These are phyloP conservation scores for Ormyrus thymus DNA, from an alignment of 2,888 invertebrate species.

Conservation along the genomic window DNA sequence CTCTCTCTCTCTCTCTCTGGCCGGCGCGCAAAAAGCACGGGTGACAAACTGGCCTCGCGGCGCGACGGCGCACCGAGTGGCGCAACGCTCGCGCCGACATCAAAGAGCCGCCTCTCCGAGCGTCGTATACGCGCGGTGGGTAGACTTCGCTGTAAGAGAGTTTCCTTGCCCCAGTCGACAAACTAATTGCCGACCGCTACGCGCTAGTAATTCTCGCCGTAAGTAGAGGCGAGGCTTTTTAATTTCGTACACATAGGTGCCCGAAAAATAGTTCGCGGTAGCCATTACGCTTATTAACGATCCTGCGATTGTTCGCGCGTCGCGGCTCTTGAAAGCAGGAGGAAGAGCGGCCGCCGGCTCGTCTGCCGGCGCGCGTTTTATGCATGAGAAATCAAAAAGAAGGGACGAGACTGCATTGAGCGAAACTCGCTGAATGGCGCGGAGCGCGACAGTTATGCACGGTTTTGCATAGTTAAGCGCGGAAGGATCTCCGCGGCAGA, in stretches of 20 bases:
- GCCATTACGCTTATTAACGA: constrained; percentile 43
- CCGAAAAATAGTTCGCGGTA: constrained; percentile 34
- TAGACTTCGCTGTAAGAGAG: constrained; percentile 51
- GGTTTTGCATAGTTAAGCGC: constrained; percentile 1
- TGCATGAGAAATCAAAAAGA: constrained; percentile 32
- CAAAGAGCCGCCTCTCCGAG: constrained; percentile 60
- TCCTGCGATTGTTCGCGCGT: background rate
- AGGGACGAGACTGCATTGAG: constrained; percentile 5
- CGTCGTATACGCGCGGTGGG: constrained; percentile 57
- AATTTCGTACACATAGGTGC: background rate
- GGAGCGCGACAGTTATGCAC: too few relatives aligned
- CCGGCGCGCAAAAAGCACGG: background rate
- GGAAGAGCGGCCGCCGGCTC: background rate
- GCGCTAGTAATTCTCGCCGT: constrained; percentile 62
- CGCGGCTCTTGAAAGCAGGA: background rate
- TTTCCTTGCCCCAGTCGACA: constrained; percentile 58
- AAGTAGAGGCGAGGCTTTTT: background rate
- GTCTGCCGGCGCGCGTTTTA: constrained; percentile 15
- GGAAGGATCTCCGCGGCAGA: constrained; percentile 8
- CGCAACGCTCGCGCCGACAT: constrained; percentile 56
- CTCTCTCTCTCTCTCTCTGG: background rate
- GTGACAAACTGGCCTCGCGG: background rate
- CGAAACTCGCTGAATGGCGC: constrained; percentile 12
- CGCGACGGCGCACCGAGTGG: background rate
- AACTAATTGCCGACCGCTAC: constrained; percentile 66